Conservation (phyloP, 2,888 invertebrate genomes). For the Pemphredon lugubris region DNA sequence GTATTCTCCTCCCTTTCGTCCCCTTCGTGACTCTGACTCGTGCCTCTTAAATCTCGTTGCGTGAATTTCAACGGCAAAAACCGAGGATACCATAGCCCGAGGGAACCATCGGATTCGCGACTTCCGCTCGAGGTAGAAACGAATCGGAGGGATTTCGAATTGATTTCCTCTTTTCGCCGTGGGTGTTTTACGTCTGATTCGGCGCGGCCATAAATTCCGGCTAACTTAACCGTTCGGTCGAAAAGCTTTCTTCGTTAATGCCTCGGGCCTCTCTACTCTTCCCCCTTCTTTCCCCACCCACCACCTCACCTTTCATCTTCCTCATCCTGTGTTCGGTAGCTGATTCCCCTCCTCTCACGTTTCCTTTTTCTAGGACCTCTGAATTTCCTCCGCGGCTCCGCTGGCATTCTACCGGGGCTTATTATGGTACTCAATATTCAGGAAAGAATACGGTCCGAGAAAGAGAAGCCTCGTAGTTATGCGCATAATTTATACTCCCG, state of each 20-base stretch:
- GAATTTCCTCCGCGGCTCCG: constrained; percentile 19
- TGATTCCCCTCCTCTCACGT: constrained; percentile 4
- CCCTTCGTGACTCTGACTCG: constrained; percentile 5
- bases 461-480: constrained; percentile 34
- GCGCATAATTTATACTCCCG: constrained; percentile 45
- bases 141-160: constrained; percentile 49
- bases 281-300: constrained; percentile 9
- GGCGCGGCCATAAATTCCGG: constrained; percentile 62
- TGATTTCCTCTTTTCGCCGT: constrained; percentile 64
- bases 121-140: constrained; percentile 49
- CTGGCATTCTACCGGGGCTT: constrained; percentile 19
- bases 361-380: constrained; percentile 39
- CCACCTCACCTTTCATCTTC: not conserved
- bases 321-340: constrained; percentile 12
- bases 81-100: constrained; percentile 12
- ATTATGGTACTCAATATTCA: constrained; percentile 55
- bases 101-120: constrained; percentile 53
- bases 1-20: too few relatives aligned
- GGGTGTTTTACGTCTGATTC: constrained; percentile 67
- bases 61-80: constrained; percentile 2
- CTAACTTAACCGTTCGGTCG: constrained; percentile 64
- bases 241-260: constrained; percentile 70
- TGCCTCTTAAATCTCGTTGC: constrained; percentile 8
- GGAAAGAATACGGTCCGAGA: constrained; percentile 40
- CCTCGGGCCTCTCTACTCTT: constrained; percentile 28